phyloP scores from a whole-genome alignment of 2,888 invertebrate species.

The Orthosia cruda region DNA sequence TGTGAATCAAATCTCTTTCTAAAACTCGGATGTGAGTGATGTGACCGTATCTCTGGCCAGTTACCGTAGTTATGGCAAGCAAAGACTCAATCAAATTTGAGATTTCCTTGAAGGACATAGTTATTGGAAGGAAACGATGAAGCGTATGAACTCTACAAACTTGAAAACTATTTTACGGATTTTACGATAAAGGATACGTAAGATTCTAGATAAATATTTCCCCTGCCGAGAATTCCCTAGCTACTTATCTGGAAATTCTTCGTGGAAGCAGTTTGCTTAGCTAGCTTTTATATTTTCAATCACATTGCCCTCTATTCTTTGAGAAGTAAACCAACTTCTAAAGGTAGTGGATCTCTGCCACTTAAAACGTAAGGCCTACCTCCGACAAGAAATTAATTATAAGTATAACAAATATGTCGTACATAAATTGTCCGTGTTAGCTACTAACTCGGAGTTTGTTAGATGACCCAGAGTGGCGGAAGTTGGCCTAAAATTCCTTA shows the following conservation, averaged over 20 bases:
- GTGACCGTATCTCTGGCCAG: too few relatives aligned
- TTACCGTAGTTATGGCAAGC: too few relatives aligned
- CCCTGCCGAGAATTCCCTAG: background rate
- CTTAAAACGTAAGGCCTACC: background rate
- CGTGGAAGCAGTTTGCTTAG: background rate
- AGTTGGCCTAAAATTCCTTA: too few relatives aligned
- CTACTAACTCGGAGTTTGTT: too few relatives aligned
- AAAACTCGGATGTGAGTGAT: too few relatives aligned
- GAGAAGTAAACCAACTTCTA: background rate
- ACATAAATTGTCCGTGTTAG: too few relatives aligned
- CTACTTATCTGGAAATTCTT: background rate
- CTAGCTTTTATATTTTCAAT: slow-evolving; percentile 6
- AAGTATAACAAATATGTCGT: too few relatives aligned
- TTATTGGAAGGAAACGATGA: background rate
- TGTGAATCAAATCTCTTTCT: too few relatives aligned
- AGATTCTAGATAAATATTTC: background rate
- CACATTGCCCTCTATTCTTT: background rate
- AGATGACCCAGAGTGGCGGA: too few relatives aligned
- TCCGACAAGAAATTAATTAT: too few relatives aligned
- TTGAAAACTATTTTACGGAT: background rate
- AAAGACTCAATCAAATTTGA: background rate
- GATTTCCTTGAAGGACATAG: background rate
- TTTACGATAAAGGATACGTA: background rate
- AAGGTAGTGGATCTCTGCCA: background rate
- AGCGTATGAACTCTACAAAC: background rate